Percentiles rank a stretch among this genome's conserved stretches.
These are phyloP conservation scores for Sminthurinus signatus DNA, from an alignment of 1,140 invertebrate species.

Conservation along the genomic window DNA sequence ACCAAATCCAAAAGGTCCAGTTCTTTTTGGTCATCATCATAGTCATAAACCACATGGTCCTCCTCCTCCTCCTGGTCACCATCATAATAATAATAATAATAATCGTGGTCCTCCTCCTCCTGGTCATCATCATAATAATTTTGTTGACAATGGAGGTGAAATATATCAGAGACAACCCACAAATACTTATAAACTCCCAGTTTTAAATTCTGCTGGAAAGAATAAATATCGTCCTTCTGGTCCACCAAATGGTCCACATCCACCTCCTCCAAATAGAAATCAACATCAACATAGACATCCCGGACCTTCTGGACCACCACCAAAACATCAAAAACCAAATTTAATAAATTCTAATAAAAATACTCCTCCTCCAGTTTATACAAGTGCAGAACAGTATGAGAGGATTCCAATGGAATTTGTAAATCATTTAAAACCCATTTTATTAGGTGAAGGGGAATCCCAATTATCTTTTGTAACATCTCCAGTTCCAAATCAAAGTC, in stretches of 20 bases:
- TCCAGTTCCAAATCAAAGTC: too few relatives aligned
- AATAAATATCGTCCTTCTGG: too few relatives aligned
- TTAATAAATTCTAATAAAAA: not conserved
- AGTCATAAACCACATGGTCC: not conserved
- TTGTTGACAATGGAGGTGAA: too few relatives aligned
- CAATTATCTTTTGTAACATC: not conserved
- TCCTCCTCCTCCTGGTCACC: not conserved
- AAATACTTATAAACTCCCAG: not conserved
- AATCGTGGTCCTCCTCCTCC: too few relatives aligned
- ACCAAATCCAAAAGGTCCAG: not conserved
- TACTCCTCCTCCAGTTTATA: not conserved
- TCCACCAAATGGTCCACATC: too few relatives aligned
- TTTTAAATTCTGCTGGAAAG: not conserved
- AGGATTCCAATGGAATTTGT: not conserved
- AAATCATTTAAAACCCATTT: slow-evolving; percentile 5
- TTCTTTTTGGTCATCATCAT: not conserved
- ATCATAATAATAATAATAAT: too few relatives aligned
- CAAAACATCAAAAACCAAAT: not conserved
- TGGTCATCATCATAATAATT: too few relatives aligned
- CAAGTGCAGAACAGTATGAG: slow-evolving; percentile 5
- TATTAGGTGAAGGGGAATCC: not conserved
- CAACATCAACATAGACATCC: not conserved
- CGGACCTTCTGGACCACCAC: not conserved
- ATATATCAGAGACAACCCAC: not conserved
- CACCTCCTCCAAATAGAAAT: not conserved